phyloP scores from a whole-genome alignment of 1,140 invertebrate species.

The Magallana angulata region DNA sequence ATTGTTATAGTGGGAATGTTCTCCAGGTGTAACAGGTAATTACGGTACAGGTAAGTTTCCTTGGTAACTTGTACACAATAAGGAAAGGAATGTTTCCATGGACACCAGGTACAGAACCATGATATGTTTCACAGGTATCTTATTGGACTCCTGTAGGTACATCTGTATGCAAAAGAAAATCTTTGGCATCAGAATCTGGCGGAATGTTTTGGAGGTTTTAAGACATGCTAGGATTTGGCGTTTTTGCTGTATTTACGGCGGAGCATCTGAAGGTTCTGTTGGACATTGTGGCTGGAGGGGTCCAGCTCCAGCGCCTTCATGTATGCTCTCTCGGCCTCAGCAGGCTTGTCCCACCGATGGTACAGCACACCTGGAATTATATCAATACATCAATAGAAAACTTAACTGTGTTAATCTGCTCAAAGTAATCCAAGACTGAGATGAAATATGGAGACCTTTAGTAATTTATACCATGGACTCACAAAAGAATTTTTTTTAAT shows the following conservation, averaged over 20 bases:
- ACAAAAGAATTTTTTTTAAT: too few species aligned
- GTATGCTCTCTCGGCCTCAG: conserved; percentile 88
- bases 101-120: too few species aligned
- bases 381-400: background rate
- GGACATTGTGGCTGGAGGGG: conserved; percentile 78
- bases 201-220: background rate
- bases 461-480: too few species aligned
- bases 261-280: conserved; percentile 84
- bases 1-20: too few species aligned
- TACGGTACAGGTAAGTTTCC: too few species aligned
- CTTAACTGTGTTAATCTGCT: background rate
- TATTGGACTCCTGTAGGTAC: too few species aligned
- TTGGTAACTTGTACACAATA: too few species aligned
- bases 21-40: too few species aligned
- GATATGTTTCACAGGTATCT: too few species aligned
- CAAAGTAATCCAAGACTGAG: background rate
- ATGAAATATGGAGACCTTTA: background rate
- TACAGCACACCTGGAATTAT: conserved; percentile 90
- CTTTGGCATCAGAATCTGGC: background rate
- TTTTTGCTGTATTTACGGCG: conserved; percentile 60
- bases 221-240: background rate
- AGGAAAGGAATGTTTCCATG: too few species aligned
- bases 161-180: background rate
- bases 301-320: conserved; percentile 87
- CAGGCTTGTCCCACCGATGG: conserved; percentile 92